Percentiles rank a stretch among this genome's conserved stretches.
phyloP scores from a whole-genome alignment of 2,888 invertebrate genomes.

The Pheosia gnoma region DNA sequence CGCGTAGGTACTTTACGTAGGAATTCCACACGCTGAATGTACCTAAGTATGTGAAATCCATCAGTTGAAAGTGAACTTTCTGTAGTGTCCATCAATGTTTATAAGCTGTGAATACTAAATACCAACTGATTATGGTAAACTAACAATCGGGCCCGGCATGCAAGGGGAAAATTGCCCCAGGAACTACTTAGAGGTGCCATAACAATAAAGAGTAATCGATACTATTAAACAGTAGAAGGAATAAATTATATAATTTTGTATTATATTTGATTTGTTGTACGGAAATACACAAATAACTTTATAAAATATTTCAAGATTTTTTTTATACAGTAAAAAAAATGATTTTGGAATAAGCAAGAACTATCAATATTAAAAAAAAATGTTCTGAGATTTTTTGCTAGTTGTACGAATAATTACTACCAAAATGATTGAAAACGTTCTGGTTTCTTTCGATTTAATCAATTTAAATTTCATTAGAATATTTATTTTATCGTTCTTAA shows the following conservation, averaged over 20 bases:
- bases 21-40: background rate
- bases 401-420: background rate
- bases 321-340: no score
- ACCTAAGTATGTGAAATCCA: background rate
- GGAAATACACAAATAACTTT: no score
- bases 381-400: background rate
- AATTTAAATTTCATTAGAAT: background rate
- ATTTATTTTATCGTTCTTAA: background rate
- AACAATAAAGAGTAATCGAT: no score
- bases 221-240: no score
- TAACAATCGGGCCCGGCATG: background rate
- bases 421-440: background rate
- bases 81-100: background rate
- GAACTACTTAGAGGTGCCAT: no score
- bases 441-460: background rate
- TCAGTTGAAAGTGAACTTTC: background rate
- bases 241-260: no score
- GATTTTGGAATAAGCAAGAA: no score
- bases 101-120: background rate
- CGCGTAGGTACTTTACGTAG: conserved; percentile 2
- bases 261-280: no score
- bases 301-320: no score
- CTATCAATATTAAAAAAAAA: background rate
- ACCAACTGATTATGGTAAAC: background rate
- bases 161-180: no score